phyloP scores from a whole-genome alignment of 1,140 invertebrate genomes.

The Neuroterus valhalla region DNA sequence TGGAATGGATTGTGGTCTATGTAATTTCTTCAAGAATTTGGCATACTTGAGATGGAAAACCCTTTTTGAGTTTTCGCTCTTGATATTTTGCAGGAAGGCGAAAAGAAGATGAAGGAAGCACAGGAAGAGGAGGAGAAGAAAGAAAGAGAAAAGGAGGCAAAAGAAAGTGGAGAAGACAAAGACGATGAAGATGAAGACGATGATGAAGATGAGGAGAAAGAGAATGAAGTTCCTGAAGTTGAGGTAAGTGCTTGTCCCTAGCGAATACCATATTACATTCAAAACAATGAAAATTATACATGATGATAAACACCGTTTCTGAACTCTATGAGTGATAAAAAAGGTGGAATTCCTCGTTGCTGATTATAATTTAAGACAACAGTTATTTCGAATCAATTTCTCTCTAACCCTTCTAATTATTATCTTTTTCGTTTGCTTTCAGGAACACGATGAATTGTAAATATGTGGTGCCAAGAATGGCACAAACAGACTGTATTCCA shows the following conservation, averaged over 20 bases:
- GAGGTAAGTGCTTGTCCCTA: conserved; percentile 67
- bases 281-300: conserved; percentile 50
- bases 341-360: conserved; percentile 67
- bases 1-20: no score
- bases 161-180: conserved; percentile 73
- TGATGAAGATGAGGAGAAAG: conserved; percentile 71
- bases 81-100: conserved; percentile 70
- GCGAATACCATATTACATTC: conserved; percentile 35
- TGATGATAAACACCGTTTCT: conserved; percentile 63
- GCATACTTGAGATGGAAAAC: not conserved
- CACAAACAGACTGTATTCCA: conserved; percentile 73
- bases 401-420: conserved; percentile 35
- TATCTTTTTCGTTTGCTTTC: conserved; percentile 55
- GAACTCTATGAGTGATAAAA: conserved; percentile 71
- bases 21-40: not conserved
- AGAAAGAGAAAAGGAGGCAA: conserved; percentile 73
- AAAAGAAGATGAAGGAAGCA: conserved; percentile 77
- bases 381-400: not conserved
- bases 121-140: conserved; percentile 79
- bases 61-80: not conserved
- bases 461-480: conserved; percentile 55
- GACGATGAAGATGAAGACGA: conserved; percentile 78
- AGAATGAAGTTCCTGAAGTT: conserved; percentile 68
- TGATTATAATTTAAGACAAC: conserved; percentile 46
- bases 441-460: conserved; percentile 82